Evolutionary conservation across 2,113 vertebrate species (phyloP), one percentile per base, ranked within the genome.

Genomic region (Oryzias celebensis): DNA sequence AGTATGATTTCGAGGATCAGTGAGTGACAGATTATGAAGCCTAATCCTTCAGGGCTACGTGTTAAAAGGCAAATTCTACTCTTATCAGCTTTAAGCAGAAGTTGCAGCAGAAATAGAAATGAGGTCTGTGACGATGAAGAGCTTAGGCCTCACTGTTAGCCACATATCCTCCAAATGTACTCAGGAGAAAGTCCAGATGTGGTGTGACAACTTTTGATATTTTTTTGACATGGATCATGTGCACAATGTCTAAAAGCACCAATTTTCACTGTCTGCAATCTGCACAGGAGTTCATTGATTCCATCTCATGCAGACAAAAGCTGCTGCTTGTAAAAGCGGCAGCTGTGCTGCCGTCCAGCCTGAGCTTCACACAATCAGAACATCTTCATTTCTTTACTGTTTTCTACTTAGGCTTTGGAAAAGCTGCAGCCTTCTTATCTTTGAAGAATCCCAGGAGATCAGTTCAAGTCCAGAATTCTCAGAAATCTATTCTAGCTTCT

Each of bases 1-100:
- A 83, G 85, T 88, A 78, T 87, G 86, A 89, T 84, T 90, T 90
- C 75, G 75, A 89, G 85, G 89, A 87, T 90, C 86, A 87, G 86
- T 84, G 84, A 76, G 85, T 20, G 18, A 52, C 74, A 84, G 89
- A 89, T 90, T 87, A 88, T 75, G 73, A 76, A 63, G 65, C 68
- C 78, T 90, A 89, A 90, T 87, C 86, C 86, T 68, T 46, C 2
- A 5, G 41, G 76, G 52, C 80, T 78, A 82, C 85, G 83, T 86
- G 84, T 85, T 82, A 74, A 77, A 83, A 61, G 65, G 78, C 52
- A 81, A 81, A 83, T 85, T 89, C 78, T 70, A 58, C 83, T 87
- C 78, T 81, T 84, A 80, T 82, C 73, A 61, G 85, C 82, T 80
- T 84, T 81, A 50, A 70, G 65, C 57, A 62, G 81, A 86, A 86